Percentiles rank a stretch among this genome's conserved stretches.
phyloP scores from a whole-genome alignment of 2,888 invertebrate genomes.

The Oeneis ivallda region DNA sequence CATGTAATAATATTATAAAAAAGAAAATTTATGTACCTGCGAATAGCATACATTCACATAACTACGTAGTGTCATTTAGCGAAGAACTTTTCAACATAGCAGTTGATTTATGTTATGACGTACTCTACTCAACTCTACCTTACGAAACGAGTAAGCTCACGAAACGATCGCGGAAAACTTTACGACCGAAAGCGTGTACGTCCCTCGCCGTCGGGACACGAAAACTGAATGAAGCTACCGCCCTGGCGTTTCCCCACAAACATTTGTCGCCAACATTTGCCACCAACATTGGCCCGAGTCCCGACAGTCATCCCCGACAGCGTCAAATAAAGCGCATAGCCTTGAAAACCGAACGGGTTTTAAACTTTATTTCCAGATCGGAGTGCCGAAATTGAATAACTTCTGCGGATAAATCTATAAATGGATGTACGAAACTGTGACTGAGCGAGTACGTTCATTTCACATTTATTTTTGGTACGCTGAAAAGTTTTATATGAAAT shows the following conservation, averaged over 20 bases:
- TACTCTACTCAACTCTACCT: not conserved
- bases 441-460: constrained; percentile 26
- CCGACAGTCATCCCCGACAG: constrained; percentile 21
- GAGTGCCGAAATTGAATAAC: constrained; percentile 36
- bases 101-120: not conserved
- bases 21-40: constrained; percentile 25
- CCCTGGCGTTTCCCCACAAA: constrained; percentile 22
- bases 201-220: constrained; percentile 53
- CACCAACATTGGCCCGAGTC: constrained; percentile 37
- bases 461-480: constrained; percentile 25
- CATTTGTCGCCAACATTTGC: constrained; percentile 34
- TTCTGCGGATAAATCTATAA: constrained; percentile 33
- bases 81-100: constrained; percentile 1
- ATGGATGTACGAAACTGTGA: constrained; percentile 29
- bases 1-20: not conserved
- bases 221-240: constrained; percentile 47
- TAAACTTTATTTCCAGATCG: constrained; percentile 30
- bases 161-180: constrained; percentile 42
- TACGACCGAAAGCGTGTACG: constrained; percentile 48
- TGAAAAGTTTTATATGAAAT: constrained; percentile 26
- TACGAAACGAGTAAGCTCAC: constrained; percentile 28
- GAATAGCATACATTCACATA: constrained; percentile 31
- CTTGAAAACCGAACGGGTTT: constrained; percentile 32
- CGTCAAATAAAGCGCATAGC: constrained; percentile 21
- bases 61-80: constrained; percentile 13